These are phyloP conservation scores for Zaprionus inermis DNA, from an alignment of 1,140 invertebrate genomes.

Conservation along the genomic window DNA sequence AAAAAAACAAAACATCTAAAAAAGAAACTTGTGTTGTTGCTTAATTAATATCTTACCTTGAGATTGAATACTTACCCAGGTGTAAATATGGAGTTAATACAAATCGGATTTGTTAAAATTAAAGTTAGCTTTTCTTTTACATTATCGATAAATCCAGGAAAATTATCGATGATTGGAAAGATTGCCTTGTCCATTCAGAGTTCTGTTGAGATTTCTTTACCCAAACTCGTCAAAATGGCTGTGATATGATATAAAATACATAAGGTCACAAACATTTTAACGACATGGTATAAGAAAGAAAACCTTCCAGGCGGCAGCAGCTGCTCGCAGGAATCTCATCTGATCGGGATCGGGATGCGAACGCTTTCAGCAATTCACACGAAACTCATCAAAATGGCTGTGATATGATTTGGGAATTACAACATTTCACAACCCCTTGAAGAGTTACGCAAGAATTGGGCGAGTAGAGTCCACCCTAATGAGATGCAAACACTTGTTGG, in stretches of 20 bases:
- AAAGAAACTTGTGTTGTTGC: conserved; percentile 42
- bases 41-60: background rate
- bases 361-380: conserved; percentile 49
- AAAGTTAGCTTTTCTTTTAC: too few species aligned
- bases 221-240: conserved; percentile 84
- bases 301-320: background rate
- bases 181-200: background rate
- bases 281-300: conserved; percentile 84
- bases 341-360: background rate
- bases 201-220: conserved; percentile 79
- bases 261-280: conserved; percentile 83
- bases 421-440: conserved; percentile 84
- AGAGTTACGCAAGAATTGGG: conserved; percentile 80
- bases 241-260: conserved; percentile 79
- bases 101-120: too few species aligned
- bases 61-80: background rate
- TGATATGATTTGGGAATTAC: conserved; percentile 75
- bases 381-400: conserved; percentile 84
- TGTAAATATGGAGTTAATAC: background rate
- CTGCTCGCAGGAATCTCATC: background rate
- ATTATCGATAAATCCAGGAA: too few species aligned
- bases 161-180: too few species aligned
- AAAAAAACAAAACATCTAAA: conserved; percentile 75
- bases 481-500: conserved; percentile 70
- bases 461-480: background rate